phyloP scores from a whole-genome alignment of 1,140 invertebrate genomes.

The Lordiphosa clarofinis region DNA sequence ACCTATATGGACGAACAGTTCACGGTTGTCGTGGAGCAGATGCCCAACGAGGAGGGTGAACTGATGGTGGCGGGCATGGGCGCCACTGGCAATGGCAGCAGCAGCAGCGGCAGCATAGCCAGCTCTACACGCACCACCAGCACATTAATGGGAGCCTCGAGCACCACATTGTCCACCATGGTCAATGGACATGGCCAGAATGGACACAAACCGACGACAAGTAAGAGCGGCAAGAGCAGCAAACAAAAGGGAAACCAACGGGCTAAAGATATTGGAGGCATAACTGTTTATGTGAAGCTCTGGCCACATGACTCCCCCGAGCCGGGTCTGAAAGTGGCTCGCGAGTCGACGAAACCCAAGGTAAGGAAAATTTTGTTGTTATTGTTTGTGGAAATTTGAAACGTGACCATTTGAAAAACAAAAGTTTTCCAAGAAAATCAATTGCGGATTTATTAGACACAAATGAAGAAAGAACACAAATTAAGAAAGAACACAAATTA shows the following conservation, averaged over 20 bases:
- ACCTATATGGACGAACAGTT: slow-evolving; percentile 90
- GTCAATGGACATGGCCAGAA: slow-evolving; percentile 10
- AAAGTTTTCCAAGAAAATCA: too few relatives aligned
- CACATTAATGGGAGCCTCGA: slow-evolving; percentile 1
- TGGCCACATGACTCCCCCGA: slow-evolving; percentile 85
- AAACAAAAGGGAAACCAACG: slow-evolving; percentile 5
- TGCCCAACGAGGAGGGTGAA: slow-evolving; percentile 51
- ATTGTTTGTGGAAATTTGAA: too few relatives aligned
- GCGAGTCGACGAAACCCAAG: slow-evolving; percentile 57
- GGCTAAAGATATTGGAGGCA: slow-evolving; percentile 10
- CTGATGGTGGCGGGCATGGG: not conserved
- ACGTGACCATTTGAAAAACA: too few relatives aligned
- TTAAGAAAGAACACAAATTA: too few relatives aligned
- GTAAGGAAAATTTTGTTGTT: slow-evolving; percentile 19
- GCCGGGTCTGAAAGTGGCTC: slow-evolving; percentile 83
- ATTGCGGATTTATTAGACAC: too few relatives aligned
- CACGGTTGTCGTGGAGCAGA: slow-evolving; percentile 81
- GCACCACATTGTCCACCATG: slow-evolving; percentile 21
- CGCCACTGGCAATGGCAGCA: slow-evolving; percentile 4
- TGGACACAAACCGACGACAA: not conserved
- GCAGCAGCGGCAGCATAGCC: slow-evolving; percentile 17
- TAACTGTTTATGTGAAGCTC: slow-evolving; percentile 83
- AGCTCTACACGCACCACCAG: slow-evolving; percentile 24
- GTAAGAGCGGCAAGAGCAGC: slow-evolving; percentile 14
- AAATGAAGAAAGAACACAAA: too few relatives aligned